phyloP scores from a whole-genome alignment of 2,888 invertebrate genomes.

The Drosophila histrio region DNA sequence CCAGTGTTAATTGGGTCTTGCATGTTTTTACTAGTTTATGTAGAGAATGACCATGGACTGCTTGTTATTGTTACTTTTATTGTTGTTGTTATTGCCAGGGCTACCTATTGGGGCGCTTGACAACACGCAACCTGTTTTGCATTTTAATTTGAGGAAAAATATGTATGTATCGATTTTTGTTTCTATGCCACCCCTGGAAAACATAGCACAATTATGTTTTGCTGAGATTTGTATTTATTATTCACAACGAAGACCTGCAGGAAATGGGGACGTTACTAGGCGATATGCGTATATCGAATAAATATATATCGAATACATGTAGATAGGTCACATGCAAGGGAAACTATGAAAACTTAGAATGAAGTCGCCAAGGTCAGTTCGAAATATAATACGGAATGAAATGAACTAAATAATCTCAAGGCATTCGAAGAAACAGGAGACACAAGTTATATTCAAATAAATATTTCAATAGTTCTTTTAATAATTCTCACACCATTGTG shows the following conservation, averaged over 20 bases:
- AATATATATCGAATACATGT: background rate
- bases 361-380: constrained; percentile 15
- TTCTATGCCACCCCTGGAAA: background rate
- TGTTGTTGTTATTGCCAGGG: constrained; percentile 37
- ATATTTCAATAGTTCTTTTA: too few species aligned
- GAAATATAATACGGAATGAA: too few species aligned
- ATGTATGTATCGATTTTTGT: constrained; percentile 41
- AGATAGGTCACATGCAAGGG: background rate
- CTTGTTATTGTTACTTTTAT: constrained; percentile 12
- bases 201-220: constrained; percentile 8
- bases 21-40: constrained; percentile 22
- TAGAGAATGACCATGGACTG: constrained; percentile 20
- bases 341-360: background rate
- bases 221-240: background rate
- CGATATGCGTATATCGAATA: constrained; percentile 26
- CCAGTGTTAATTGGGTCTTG: background rate
- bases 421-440: too few species aligned
- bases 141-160: constrained; percentile 47
- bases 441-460: too few species aligned
- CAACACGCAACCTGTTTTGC: constrained; percentile 40
- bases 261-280: constrained; percentile 38
- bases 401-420: background rate
- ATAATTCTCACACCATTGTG: too few species aligned
- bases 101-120: constrained; percentile 17
- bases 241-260: background rate